Evolutionary conservation across 2,113 vertebrate genomes (phyloP).

Genomic region (Eira barbara): DNA sequence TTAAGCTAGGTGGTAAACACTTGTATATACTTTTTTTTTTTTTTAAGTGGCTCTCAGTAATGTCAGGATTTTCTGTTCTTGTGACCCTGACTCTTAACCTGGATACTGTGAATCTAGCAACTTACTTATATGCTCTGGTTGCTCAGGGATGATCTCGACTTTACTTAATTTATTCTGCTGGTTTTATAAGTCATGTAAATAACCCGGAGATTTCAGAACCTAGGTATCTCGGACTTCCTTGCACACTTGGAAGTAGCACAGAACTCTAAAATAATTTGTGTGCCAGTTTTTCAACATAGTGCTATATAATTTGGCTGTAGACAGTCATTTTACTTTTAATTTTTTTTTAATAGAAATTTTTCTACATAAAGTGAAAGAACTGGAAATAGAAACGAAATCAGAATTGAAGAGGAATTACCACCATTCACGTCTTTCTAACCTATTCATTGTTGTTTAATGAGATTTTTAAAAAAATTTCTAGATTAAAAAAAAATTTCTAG

Average conservation of each 20-base stretch:
- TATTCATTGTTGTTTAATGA: conserved; percentile 18
- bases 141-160: neutral
- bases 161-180: neutral
- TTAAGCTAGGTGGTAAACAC: neutral
- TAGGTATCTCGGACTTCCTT: neutral
- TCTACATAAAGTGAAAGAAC: neutral
- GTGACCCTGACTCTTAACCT: neutral
- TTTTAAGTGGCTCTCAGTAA: neutral
- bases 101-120: neutral
- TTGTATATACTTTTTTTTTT: neutral
- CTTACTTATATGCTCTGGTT: neutral
- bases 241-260: neutral
- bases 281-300: neutral
- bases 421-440: neutral
- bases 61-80: neutral
- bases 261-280: neutral
- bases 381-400: neutral
- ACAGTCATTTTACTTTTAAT: neutral
- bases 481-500: neutral
- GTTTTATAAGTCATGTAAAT: conserved; percentile 28
- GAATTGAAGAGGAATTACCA: neutral
- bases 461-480: neutral
- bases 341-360: neutral
- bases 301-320: neutral
- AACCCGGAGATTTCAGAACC: conserved; percentile 6